Evolutionary conservation across 1,140 invertebrate genomes (phyloP), one percentile per base, ranked within the genome.

Genomic region (Drosophila seguyi): DNA sequence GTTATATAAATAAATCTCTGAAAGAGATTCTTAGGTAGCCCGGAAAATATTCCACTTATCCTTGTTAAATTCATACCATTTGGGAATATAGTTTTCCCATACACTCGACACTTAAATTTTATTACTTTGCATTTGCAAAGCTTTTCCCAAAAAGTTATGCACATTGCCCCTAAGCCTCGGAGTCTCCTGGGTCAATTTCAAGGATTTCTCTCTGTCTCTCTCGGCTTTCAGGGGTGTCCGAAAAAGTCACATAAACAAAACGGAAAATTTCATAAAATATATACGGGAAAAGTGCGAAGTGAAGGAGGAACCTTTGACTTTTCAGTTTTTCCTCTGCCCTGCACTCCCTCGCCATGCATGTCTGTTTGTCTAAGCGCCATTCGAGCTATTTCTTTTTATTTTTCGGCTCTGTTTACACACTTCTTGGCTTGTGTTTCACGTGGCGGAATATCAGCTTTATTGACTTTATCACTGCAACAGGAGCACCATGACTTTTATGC

Each of bases 311-410:
- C 48, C 50, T 71, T 68, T 27, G 13, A 25, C 57, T 72, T 48
- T 72, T 58, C 66, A 66, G 53, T 38, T 76, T 76, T 73, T 76
- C 60, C 71, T 34, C 29, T 45, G 53, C 65, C 78, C 59, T 11
- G 16, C 45, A 42, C 45, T 60, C 50, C 59, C 7, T 8, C 45
- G 16, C 22, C 22, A 10, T 59, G 62, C 66, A 58, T 87, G 79
- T 86, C 87, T 86, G 82, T 87, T 87, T 81, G 67, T 55, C 79
- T 79, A 87, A 87, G 83, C 79, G 57, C 71, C 67, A 44, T 29
- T 36, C 38, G 31, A 67, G 83, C 59, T 82, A 55, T 55, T 76
- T 53, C 57, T 56, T 76, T 81, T 77, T 85, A 68, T 85, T 81
- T 81, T 45, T 29, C 20, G 34, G 16, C n/a, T 55, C 20, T 63